Evolutionary conservation across 1,140 invertebrate genomes (phyloP), one percentile per base, ranked within the genome.

Genomic region (Bicyclus anynana): DNA sequence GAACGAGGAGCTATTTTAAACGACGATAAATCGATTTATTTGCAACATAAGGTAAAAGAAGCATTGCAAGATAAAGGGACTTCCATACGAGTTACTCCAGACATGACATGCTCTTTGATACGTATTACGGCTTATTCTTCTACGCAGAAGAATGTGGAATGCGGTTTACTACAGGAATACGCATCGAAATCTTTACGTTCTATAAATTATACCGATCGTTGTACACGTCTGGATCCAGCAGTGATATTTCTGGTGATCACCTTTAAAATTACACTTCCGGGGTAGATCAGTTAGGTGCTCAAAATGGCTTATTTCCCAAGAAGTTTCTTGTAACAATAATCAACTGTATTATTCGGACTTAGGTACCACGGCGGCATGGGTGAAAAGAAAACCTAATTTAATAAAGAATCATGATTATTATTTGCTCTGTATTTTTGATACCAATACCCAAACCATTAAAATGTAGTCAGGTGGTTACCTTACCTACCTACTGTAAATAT

Each of bases 31-130:
- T 12, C 44, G 16, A 72, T 63, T n/a, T 50, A 59, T 9, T 59
- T 66, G 0, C 26, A 62, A 17, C 62, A 69, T 46, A 72, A 74
- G 1, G 61, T 78, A 2, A 62, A 65, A 2, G 72, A 81, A 35
- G 80, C 80, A 9, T 38, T 80, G n/a, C 35, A 71, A 20, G 70
- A 64, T 4, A 84, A 80, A 59, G 80, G 80, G 1, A 70, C 77
- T 2, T 74, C 76, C 0, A 62, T 84, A 47, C 20, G 59, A 51
- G 72, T 84, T 0, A 68, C 60, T 0, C 69, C 69, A 12, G 73
- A 60, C 4, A 84, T 80, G 80, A 58, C 48, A 5, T 84, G 80
- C 37, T 84, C 59, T 38, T 67, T 84, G 62, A 77, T 80, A 13
- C 72, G 68, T 2, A 66, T 59, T 13, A 71, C 68, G 2, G 59